Evolutionary conservation across 2,797 vertebrate species (phyloP).

Genomic region (Pangasius djambal): DNA sequence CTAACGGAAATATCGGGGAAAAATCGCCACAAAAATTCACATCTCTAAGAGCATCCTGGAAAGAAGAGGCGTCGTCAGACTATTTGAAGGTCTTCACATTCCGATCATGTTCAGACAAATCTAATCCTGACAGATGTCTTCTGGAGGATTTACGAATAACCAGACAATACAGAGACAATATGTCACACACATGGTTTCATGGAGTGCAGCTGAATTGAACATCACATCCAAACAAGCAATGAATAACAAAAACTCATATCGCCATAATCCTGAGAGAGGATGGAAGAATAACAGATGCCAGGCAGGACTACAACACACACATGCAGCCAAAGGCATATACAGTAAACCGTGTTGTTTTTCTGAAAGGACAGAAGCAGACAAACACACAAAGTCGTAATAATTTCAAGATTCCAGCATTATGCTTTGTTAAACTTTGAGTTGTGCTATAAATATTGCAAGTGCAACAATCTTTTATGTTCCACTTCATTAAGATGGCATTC

Average conservation of each 20-base stretch:
- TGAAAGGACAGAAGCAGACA: not conserved
- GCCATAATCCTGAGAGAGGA: slow-evolving; percentile 18
- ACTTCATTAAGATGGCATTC: not conserved
- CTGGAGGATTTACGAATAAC: slow-evolving; percentile 37
- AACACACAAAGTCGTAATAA: not conserved
- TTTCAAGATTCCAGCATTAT: not conserved
- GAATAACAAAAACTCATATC: slow-evolving; percentile 33
- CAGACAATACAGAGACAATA: slow-evolving; percentile 28
- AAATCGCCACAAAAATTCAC: not conserved
- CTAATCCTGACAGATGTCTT: slow-evolving; percentile 41
- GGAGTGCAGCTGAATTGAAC: slow-evolving; percentile 32
- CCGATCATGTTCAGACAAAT: slow-evolving; percentile 37
- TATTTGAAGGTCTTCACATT: slow-evolving; percentile 18
- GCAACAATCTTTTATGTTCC: not conserved
- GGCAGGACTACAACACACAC: not conserved
- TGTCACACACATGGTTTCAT: slow-evolving; percentile 38
- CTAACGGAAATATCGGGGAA: not conserved
- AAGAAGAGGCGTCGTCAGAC: slow-evolving; percentile 2
- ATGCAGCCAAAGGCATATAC: not conserved
- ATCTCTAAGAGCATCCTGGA: not conserved
- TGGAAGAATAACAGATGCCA: not conserved
- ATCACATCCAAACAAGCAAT: slow-evolving; percentile 1
- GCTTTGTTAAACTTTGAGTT: not conserved
- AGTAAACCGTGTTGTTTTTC: not conserved
- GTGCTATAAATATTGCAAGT: not conserved